phyloP scores from a whole-genome alignment of 2,797 vertebrate species.

The Potorous gilbertii region DNA sequence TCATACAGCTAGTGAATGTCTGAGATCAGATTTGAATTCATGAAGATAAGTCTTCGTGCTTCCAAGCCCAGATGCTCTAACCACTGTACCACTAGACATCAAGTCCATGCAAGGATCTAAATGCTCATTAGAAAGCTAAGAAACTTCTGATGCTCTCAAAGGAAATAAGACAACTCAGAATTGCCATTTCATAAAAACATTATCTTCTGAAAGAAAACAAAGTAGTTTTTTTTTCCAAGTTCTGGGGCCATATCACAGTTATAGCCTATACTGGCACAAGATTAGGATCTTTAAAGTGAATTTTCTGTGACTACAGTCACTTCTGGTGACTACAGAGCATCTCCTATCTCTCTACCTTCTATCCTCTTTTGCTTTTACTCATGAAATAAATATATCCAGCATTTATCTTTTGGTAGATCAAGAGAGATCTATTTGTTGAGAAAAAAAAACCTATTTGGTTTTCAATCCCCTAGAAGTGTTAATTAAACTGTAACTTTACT shows the following conservation, averaged over 20 bases:
- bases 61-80: not conserved
- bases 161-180: constrained; percentile 33
- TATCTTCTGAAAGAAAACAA: constrained; percentile 54
- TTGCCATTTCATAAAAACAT: constrained; percentile 49
- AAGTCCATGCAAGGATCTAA: not conserved
- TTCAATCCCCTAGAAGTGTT: constrained; percentile 70
- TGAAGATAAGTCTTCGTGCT: not conserved
- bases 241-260: constrained; percentile 18
- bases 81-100: not conserved
- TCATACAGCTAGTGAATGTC: too few species aligned
- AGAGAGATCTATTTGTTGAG: constrained; percentile 66
- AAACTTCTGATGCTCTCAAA: not conserved
- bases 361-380: constrained; percentile 14
- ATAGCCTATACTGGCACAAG: constrained; percentile 29
- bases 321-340: not conserved
- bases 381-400: constrained; percentile 55
- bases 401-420: constrained; percentile 73
- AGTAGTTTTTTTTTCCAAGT: not conserved
- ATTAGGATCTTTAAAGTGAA: constrained; percentile 54
- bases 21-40: not conserved
- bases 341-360: not conserved
- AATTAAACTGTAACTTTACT: constrained; percentile 68
- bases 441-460: constrained; percentile 72
- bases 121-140: not conserved
- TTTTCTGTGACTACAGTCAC: constrained; percentile 25